Evolutionary conservation across 2,888 invertebrate species (phyloP), one percentile per base, ranked within the genome.

Genomic region (Caenorhabditis parvicauda): DNA sequence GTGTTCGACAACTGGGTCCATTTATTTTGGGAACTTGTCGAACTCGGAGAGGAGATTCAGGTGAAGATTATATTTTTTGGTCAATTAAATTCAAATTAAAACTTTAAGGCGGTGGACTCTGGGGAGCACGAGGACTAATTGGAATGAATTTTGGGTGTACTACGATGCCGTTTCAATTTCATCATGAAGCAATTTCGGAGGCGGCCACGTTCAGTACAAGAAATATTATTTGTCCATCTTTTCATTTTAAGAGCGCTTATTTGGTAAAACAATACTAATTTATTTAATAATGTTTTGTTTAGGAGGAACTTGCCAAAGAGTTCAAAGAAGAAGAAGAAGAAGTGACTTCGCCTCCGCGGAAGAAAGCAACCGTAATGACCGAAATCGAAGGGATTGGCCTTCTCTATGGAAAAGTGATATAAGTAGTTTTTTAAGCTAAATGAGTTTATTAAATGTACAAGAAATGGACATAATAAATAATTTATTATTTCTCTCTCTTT

Each of bases 31-130:
- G 65, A 1, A 65, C 46, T 25, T 2, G 64, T 42, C 22, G 1
- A 51, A 64, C 54, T 67, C 47, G 50, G 25, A 35, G 54, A 37
- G 64, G 64, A 38, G 65, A 60, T 58, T 65, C 64, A 54, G 65
- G 65, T 65, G 67, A 65, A 50, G 46, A 54, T 61, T 54, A 58
- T 54, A 29, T 47, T 67, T 53, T 59, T 66, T 43, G 49, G 32
- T 67, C 51, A 62, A 62, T 59, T 54, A 42, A 67, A 60, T 47
- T 60, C 45, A 58, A 59, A 2, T 14, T 57, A 35, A 63, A 59
- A 67, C 41, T 60, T 65, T 59, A 62, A 65, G 65, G 65, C 43
- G 65, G 27, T 43, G 65, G 59, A 17, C 22, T 48, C 19, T 65
- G 65, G 64, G 59, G 65, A 19, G 1, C 64, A 3, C 39, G 47